These are phyloP conservation scores for Bombus breviceps DNA, from an alignment of 1,140 invertebrate species.

Conservation along the genomic window DNA sequence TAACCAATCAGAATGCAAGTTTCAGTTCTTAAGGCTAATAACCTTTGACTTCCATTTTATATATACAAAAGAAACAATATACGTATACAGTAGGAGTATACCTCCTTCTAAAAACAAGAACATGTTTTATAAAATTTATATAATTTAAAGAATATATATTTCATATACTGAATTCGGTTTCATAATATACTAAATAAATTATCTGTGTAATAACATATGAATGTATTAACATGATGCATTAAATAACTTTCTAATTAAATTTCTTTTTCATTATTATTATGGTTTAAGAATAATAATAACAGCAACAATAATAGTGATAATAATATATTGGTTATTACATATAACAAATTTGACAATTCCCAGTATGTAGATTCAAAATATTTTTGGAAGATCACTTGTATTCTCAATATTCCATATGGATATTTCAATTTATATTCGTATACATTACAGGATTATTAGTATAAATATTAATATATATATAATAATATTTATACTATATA, in stretches of 20 bases:
- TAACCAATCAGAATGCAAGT: slow-evolving; percentile 47
- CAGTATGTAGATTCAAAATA: background rate
- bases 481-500: no score
- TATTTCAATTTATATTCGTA: background rate
- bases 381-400: background rate
- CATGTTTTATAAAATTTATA: background rate
- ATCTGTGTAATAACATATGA: background rate
- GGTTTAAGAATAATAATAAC: no score
- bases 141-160: background rate
- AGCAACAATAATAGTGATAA: background rate
- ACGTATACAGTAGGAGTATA: background rate
- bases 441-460: background rate
- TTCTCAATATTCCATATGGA: slow-evolving; percentile 15
- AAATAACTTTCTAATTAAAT: background rate
- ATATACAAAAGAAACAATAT: background rate
- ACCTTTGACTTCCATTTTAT: slow-evolving; percentile 32
- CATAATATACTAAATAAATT: background rate
- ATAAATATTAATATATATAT: background rate
- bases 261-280: no score
- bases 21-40: slow-evolving; percentile 36
- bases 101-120: background rate
- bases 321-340: background rate
- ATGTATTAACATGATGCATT: background rate
- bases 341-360: background rate
- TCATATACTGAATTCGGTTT: background rate